Evolutionary conservation across 2,888 invertebrate genomes (phyloP).

Genomic region (Cybosia mesomella): DNA sequence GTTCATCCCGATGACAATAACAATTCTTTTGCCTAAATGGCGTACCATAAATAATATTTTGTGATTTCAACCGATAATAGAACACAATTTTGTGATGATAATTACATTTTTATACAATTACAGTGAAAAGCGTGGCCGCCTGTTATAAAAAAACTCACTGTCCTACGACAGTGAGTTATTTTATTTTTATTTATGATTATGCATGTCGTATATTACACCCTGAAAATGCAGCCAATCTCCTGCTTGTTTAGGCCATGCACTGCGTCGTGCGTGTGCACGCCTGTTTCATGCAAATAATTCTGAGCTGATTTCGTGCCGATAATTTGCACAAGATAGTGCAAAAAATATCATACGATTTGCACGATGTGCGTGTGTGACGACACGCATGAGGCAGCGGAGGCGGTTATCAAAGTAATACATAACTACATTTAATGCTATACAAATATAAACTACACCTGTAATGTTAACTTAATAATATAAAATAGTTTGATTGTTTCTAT

Average conservation of each 20-base stretch:
- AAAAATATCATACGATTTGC: too few species aligned
- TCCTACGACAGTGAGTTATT: too few species aligned
- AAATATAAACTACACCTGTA: conserved; percentile 25
- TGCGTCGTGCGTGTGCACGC: too few species aligned
- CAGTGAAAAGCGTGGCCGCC: neutral
- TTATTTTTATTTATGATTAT: too few species aligned
- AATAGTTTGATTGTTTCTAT: conserved; percentile 34
- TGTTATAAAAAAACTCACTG: neutral
- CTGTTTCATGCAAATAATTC: too few species aligned
- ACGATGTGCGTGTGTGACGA: too few species aligned
- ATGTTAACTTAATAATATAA: conserved; percentile 29
- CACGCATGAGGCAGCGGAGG: too few species aligned
- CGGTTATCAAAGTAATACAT: conserved; percentile 28
- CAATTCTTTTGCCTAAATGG: neutral
- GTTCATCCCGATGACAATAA: neutral
- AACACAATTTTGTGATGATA: neutral
- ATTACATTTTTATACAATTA: neutral
- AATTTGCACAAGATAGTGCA: too few species aligned
- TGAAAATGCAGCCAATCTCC: conserved; percentile 21
- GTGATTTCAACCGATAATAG: neutral
- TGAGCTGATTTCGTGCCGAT: too few species aligned
- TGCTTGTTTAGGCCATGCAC: conserved; percentile 10
- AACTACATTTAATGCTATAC: conserved; percentile 25
- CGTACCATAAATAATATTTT: neutral
- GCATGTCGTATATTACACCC: neutral